Evolutionary conservation across 2,797 vertebrate species (phyloP).

Genomic region (Cossypha heuglini): DNA sequence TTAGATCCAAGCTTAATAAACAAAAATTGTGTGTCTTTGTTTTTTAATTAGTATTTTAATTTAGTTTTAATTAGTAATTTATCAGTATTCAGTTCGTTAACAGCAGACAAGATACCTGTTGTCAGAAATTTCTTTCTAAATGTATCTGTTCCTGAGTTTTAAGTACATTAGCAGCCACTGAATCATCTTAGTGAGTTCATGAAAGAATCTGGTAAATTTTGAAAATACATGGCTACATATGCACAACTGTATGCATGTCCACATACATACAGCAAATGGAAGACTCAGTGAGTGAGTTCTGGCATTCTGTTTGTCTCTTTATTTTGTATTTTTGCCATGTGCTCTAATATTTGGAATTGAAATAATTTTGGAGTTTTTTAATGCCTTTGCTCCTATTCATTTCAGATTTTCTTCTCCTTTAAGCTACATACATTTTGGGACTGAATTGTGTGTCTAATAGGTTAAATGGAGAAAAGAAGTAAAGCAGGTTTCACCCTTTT

Average conservation of each 20-base stretch:
- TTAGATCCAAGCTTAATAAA: not conserved
- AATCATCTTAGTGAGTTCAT: not conserved
- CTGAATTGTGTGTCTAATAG: not conserved
- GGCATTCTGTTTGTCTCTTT: not conserved
- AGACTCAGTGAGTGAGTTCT: not conserved
- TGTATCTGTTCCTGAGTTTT: not conserved
- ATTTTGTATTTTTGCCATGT: not conserved
- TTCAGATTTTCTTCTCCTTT: not conserved
- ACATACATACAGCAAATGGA: not conserved
- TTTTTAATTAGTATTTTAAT: not conserved
- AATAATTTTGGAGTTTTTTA: not conserved
- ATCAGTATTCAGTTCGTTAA: not conserved
- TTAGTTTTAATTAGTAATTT: not conserved
- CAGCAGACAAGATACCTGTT: not conserved
- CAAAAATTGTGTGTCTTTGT: not conserved
- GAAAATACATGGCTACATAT: not conserved
- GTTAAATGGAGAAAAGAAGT: not conserved
- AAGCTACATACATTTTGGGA: not conserved
- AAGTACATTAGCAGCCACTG: not conserved
- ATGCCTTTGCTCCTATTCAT: fast-evolving
- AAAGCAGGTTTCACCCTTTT: not conserved
- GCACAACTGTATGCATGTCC: not conserved
- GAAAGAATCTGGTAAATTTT: not conserved
- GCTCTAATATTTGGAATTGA: not conserved
- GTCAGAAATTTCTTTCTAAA: not conserved